These are phyloP conservation scores for Heliangelus exortis DNA, from an alignment of 2,797 vertebrate genomes.

Conservation along the genomic window DNA sequence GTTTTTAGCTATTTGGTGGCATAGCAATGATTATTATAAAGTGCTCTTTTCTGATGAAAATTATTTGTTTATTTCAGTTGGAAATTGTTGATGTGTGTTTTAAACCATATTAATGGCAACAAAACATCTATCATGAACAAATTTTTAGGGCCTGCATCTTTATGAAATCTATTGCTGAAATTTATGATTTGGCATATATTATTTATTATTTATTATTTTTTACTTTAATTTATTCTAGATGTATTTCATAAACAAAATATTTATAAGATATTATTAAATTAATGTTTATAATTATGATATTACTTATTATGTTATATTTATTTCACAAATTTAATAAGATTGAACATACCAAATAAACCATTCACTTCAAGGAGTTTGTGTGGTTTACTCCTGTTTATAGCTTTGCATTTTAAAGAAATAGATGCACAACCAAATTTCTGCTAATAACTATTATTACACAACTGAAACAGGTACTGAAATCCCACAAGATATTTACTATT, in stretches of 20 bases:
- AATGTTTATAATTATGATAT: no score
- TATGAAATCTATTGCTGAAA: no score
- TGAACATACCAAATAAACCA: background rate
- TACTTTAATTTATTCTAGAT: no score
- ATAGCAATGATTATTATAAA: background rate
- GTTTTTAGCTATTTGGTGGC: background rate
- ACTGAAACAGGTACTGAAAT: background rate
- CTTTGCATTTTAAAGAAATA: background rate
- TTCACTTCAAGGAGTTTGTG: background rate
- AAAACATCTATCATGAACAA: background rate
- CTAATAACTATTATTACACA: background rate
- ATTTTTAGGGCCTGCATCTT: background rate
- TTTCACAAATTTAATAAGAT: background rate
- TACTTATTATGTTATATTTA: no score
- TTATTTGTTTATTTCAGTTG: background rate
- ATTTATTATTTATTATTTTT: no score
- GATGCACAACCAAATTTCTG: background rate
- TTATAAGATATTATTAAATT: no score
- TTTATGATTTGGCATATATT: no score
- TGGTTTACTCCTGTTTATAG: background rate
- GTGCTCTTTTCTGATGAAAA: background rate
- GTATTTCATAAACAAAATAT: no score
- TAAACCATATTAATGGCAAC: background rate
- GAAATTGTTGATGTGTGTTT: background rate
- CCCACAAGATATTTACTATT: background rate